Percentiles rank a stretch among this genome's conserved stretches.
Conservation (phyloP, 2,113 vertebrate species). For the Rutilus rutilus region DNA sequence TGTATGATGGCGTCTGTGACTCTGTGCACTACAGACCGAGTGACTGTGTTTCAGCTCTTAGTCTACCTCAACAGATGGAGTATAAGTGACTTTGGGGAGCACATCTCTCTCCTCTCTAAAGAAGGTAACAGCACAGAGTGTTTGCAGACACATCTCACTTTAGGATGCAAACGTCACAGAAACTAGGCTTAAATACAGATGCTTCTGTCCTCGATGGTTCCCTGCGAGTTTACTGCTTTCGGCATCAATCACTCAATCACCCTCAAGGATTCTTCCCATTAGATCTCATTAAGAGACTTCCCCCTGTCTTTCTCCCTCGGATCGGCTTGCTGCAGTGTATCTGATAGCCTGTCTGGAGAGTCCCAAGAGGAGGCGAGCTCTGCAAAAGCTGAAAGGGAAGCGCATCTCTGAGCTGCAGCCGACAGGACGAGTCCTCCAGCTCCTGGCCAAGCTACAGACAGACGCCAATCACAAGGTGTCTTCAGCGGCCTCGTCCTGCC, state of each 20-base stretch:
- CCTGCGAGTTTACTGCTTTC: neutral
- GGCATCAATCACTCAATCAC: neutral
- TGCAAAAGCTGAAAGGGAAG: constrained; percentile 83
- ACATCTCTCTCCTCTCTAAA: constrained; percentile 83
- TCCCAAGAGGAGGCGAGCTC: constrained; percentile 74
- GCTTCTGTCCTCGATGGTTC: constrained; percentile 7
- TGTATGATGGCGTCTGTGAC: constrained; percentile 68
- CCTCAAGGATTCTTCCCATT: constrained; percentile 11
- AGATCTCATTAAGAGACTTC: constrained; percentile 17
- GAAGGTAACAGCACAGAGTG: constrained; percentile 80
- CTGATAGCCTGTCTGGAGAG: constrained; percentile 79
- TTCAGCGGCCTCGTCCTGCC: constrained; percentile 76
- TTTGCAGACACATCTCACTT: neutral
- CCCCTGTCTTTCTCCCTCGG: neutral
- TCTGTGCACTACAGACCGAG: constrained; percentile 56
- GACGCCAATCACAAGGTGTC: constrained; percentile 83
- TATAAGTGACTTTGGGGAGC: constrained; percentile 84
- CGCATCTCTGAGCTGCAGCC: constrained; percentile 83
- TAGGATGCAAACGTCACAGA: neutral
- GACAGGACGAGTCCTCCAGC: constrained; percentile 77
- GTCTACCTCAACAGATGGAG: constrained; percentile 82
- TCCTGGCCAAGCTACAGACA: constrained; percentile 83
- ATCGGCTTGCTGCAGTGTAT: constrained; percentile 74
- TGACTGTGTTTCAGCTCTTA: constrained; percentile 90
- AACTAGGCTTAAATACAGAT: neutral